Base-by-base conservation (phyloP, 1,140 invertebrate species). In the Bombus confusus region DNA sequence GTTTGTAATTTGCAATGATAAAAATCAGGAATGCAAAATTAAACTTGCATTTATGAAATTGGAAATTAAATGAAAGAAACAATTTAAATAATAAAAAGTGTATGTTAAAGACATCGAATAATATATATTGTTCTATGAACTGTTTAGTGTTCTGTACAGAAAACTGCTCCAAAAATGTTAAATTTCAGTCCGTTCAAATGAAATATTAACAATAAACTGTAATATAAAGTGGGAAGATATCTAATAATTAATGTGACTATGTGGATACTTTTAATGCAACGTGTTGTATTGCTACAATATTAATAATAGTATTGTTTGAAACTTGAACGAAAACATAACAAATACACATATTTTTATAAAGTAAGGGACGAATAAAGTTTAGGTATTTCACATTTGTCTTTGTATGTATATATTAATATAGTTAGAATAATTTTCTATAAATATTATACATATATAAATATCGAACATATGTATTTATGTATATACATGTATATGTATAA, bases 321-420 rank as follows among this genome's bases (percentile, higher is more conserved):
- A 88, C 86, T 90, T 77, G 86, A 90, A 90, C 77, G 87, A 86
- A 78, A 78, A 90, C 82, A 76, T 89, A 85, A 87, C 76, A 80
- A 93, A 93, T 90, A 93, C 91, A 92, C 88, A 93, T 93, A 93
- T 94, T 94, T 94, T 93, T 94, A 92, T 93, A 93, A 93, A 90
- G 88, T 91, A 90, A 88, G 64, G 89, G 43, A 91, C 74, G 84
- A 91, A 39, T 88, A 93, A 92, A 91, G 89, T 93, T 94, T 94
- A 93, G 93, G 93, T 94, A 94, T 94, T 94, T 94, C 93, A 95
- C 94, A 93, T 95, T 94, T 95, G 94, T 93, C 94, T 95, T 95
- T 94, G 92, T 94, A 94, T 95, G 93, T 95, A 94, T 91, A 94
- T 94, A 95, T 94, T 85, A 91, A 94, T 91, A 92, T 94, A 95